phyloP scores from a whole-genome alignment of 2,113 vertebrate genomes.

The Actinemys pallida region DNA sequence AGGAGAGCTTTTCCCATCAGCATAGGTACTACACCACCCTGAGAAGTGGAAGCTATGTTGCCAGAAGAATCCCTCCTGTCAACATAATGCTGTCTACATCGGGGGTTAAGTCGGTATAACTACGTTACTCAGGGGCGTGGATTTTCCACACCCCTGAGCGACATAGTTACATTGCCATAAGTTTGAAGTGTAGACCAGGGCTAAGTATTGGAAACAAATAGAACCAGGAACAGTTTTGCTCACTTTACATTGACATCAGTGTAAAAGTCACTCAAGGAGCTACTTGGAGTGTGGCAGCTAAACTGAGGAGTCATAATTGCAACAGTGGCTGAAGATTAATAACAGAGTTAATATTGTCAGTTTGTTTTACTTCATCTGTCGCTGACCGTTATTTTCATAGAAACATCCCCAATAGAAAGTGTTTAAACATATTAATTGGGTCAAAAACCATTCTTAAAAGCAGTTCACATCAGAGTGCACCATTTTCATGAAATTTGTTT shows the following conservation, averaged over 20 bases:
- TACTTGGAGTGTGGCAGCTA: neutral
- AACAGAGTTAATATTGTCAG: neutral
- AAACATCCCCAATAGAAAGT: neutral
- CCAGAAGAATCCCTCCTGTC: neutral
- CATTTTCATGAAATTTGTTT: constrained; percentile 42
- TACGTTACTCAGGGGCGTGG: no score
- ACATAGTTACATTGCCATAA: neutral
- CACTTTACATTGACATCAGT: neutral
- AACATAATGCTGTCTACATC: neutral
- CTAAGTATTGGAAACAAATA: neutral
- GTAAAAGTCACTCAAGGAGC: constrained; percentile 3
- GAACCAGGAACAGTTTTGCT: neutral
- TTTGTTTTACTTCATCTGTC: neutral
- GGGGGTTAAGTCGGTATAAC: no score
- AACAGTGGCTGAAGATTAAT: neutral
- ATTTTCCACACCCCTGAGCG: neutral
- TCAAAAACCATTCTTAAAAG: neutral
- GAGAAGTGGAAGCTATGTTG: neutral
- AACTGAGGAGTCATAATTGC: neutral
- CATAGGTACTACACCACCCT: neutral
- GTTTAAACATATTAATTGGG: neutral
- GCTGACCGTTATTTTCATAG: neutral
- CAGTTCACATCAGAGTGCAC: neutral
- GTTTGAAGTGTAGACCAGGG: neutral
- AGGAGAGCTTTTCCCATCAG: neutral